A percentile compares a stretch with the other conserved stretches of the same genome.
Conservation (phyloP, 2,888 invertebrate genomes). For the Dynastes maya region DNA sequence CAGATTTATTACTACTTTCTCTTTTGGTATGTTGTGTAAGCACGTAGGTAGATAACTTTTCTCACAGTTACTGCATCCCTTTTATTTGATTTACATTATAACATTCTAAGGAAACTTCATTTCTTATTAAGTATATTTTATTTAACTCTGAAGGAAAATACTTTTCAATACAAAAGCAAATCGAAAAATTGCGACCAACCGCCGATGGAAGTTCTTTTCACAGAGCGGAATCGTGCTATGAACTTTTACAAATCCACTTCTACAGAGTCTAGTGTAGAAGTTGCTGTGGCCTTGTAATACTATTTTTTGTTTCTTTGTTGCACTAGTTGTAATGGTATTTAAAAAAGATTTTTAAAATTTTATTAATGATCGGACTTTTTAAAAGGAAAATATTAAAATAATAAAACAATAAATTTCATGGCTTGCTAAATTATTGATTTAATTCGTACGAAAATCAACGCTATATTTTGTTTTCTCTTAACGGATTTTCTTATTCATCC, state of each 20-base stretch:
- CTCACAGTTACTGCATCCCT: no score
- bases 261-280: neutral
- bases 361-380: neutral
- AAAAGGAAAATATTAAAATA: neutral
- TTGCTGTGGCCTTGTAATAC: neutral
- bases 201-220: constrained; percentile 40
- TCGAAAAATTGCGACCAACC: constrained; percentile 46
- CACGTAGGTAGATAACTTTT: no score
- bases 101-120: neutral
- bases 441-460: constrained; percentile 1
- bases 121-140: constrained; percentile 47
- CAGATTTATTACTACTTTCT: no score
- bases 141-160: neutral
- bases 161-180: constrained; percentile 44
- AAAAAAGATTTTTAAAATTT: neutral
- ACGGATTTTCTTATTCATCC: no score
- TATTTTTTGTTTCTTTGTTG: neutral
- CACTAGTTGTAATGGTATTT: neutral
- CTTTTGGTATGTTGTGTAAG: no score
- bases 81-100: constrained; percentile 10
- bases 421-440: constrained; percentile 32
- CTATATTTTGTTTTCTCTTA: constrained; percentile 25
- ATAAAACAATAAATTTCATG: constrained; percentile 16
- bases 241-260: constrained; percentile 29
- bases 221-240: neutral